Base-by-base conservation (phyloP, 2,113 vertebrate species). In the Lichenostomus cassidix region DNA sequence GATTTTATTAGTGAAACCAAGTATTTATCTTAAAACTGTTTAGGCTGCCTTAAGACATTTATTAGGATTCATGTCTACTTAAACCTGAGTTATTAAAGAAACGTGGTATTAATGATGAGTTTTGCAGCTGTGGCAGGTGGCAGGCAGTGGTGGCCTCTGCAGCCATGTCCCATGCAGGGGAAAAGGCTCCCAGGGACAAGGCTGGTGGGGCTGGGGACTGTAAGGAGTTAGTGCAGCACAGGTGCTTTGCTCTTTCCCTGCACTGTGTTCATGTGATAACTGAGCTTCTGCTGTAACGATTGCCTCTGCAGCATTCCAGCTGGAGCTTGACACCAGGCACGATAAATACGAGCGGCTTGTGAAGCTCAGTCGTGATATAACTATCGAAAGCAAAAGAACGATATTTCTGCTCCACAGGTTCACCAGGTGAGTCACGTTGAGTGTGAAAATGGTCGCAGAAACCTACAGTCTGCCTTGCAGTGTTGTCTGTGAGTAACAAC, bases 371-470 rank as follows among this genome's bases (percentile, higher is more conserved):
- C 98, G 99, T 42, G 99, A 99, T 78, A 97, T 99, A 96, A 99
- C 99, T 25, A 99, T 99, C 1, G 99, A 99, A 95, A 99, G 99
- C 98, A 99, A 99, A 97, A 98, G 99, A 94, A 99, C 98, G 0
- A 99, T 99, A 95, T 99, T 99, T 92, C 98, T 99, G 75, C 97
- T 99, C 53, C 99, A 99, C 84, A 98, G 99, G 97, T 98, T 99
- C 79, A 99, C 98, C 83, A 99, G 98, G 99, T 99, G 90, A 95
- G 97, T 97, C 46, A 47, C 1, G 1, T 0, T 23, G 13, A 64
- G 39, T 1, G 0, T 41, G n/a, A 22, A 82, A 68, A 20, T 27
- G 33, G 65, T 76, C 15, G 7, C 0, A 31, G 70, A 84, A 82
- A 60, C 49, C 15, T 74, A 15, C 39, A 83, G 8, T 17, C 85